Base-by-base conservation (phyloP, 2,888 invertebrate genomes). In the Iselma pallidipennis region DNA sequence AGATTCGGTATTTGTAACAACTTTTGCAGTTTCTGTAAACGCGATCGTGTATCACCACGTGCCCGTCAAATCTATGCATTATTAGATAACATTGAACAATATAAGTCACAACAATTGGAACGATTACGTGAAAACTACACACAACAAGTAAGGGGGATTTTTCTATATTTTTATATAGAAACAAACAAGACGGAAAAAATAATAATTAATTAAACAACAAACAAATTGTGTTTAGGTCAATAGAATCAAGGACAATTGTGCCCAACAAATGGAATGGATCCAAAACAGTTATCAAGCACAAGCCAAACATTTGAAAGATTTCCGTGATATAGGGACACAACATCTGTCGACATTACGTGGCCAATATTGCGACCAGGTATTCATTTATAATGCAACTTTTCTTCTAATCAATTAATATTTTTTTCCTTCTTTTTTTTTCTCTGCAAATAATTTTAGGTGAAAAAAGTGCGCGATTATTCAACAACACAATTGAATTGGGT, bases 251-350 rank as follows among this genome's bases (percentile, higher is more conserved):
- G 96, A 96, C 76, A 96, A 97, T 78, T 97, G 96, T 79, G 88
- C 91, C 25, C 93, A 93, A 78, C 96, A 96, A 83, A 91, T 96
- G 83, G 96, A 96, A 75, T 94, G 94, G 89, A 93, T 97, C 69
- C 91, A 95, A 76, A 92, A 89, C 77, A 96, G 95, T 79, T 97
- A 97, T 80, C 90, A 92, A 72, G 87, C 89, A 33, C 96, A 96
- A 82, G 89, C 94, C 51, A 91, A 90, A 74, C 92, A 95, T 79
- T 84, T 95, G 55, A 88, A 90, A 73, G 95, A 95, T 77, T 92
- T 97, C 73, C 85, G 95, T 66, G 96, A 96, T 77, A 96, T 95
- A 79, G 96, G 97, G 61, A 91, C 94, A 55, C 91, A 89, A 77
- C 94, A 96, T 79, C 83, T 96, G 68, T 91, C 93, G 59, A 87